Evolutionary conservation across 23 tunicate species (phyloP), one percentile per base, ranked within the genome.

Genomic region (Ascidia mentula): DNA sequence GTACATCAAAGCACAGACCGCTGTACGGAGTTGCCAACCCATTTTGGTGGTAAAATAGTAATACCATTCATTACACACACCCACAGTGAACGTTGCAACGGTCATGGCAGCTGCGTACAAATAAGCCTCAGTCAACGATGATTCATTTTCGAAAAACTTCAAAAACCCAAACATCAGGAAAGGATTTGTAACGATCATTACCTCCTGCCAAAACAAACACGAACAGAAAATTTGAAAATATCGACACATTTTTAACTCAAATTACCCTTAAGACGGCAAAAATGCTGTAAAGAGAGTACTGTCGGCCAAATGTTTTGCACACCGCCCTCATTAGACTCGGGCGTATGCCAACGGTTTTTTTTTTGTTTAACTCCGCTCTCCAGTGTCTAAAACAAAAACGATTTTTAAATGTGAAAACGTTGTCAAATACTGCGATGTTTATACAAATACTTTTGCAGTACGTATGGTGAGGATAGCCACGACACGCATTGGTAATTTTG

Each of bases 1-100:
- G 85, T 88, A 93, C 90, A 93, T 93, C 34, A 93, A 61, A 6
- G 90, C 88, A 70, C 79, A 81, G n/a, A 59, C 61, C 22, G 96
- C 84, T 0, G 69, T 72, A 36, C 87, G 35, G 31, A 83, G 72
- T 70, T 86, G 90, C 96, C 87, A 81, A n/a, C 96, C 96, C 2
- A 81, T 0, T 26, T 45, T 76, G 30, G 36, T 75, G 4, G 36
- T 26, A n/a, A 20, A 28, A 26, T 69, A 59, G 76, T 76, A 72
- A 36, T 37, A 20, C 46, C 33, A 12, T n/a, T 79, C 80, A 75
- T 77, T 72, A 34, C 31, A 7, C 40, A 76, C 9, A 17, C 72
- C 60, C 30, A 37, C 40, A 0, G 74, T 13, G n/a, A 79, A 12
- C 3, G 82, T 40, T 30, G 75, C 40, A 36, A 69, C 77, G 13